Percentiles rank a stretch among this genome's conserved stretches.
phyloP scores from a whole-genome alignment of 2,113 vertebrate species.

The Pseudonaja textilis region DNA sequence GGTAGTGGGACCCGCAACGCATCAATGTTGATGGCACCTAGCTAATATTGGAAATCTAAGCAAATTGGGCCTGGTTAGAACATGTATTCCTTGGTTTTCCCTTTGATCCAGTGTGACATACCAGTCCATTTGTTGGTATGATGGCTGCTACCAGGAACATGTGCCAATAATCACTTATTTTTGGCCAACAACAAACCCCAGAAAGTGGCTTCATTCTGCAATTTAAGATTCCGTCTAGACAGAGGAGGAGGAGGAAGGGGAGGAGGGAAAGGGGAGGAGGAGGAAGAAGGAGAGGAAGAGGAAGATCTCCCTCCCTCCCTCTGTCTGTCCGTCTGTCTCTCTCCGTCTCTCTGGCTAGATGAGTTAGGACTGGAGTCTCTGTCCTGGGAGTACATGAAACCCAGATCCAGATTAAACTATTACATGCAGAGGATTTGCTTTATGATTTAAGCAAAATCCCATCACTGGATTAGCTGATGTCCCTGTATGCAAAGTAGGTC shows the following conservation, averaged over 20 bases:
- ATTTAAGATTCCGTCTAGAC: too few relatives aligned
- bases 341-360: not conserved
- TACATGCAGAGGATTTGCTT: not conserved
- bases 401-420: accelerated
- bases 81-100: too few relatives aligned
- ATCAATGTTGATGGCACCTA: not conserved
- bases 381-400: not conserved
- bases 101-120: too few relatives aligned
- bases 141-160: too few relatives aligned
- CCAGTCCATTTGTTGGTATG: too few relatives aligned
- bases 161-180: too few relatives aligned
- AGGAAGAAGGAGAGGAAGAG: not conserved
- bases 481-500: not conserved
- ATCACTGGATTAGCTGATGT: slow-evolving; percentile 26
- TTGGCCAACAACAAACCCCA: too few relatives aligned
- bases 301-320: not conserved
- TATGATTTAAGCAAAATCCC: not conserved
- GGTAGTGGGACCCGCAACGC: too few relatives aligned
- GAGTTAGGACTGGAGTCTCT: not conserved
- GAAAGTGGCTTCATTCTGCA: too few relatives aligned
- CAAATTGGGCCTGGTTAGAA: not conserved
- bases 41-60: not conserved
- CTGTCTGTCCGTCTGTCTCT: not conserved
- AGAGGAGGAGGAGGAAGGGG: not conserved
- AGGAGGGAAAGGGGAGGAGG: not conserved